Base-by-base conservation (phyloP, 2,113 vertebrate genomes). In the Lasiurus cinereus region DNA sequence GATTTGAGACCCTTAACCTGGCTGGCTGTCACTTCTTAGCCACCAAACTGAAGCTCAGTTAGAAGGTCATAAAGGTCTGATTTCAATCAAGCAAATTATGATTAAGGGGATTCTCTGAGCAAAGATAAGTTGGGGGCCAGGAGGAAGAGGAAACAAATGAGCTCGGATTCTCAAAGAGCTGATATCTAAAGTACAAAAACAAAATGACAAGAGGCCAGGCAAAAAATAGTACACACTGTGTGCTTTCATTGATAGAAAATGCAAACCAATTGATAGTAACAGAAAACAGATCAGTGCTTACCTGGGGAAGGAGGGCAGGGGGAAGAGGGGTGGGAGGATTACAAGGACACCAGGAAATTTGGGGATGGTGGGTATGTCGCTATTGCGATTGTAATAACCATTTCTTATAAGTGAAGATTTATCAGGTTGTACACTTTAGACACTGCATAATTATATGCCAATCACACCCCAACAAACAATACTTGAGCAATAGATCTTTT, bases 71-170 rank as follows among this genome's bases (percentile, higher is more conserved):
- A 21, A 70, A 95, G 33, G 4, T 73, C 39, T 78, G 74, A 74
- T 64, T 73, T n/a, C 48, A 29, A 7, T 33, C 43, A 24, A 91
- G 86, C 82, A 73, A 86, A 54, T 64, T 66, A 83, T 54, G 46
- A 70, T 52, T 39, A 91, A 69, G 54, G 8, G 4, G 5, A 15
- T 78, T 77, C 54, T 97, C 72, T 79, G 62, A 69, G 69, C 48
- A 80, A 73, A 95, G 36, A 22, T 24, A n/a, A 77, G 3, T 14
- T 88, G 36, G 12, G 12, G 7, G 24, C 56, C 9, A 1, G 18
- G 56, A 91, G 18, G 52, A 92, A 82, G 50, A 93, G 50, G 36
- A 67, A 74, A 87, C 21, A 82, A 84, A 70, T 18, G 62, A 52
- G 33, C 11, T 39, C 10, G 27, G 36, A 3, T 52, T 83, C 48